These are phyloP conservation scores for Apus apus DNA, from an alignment of 2,113 vertebrate species.

Conservation along the genomic window DNA sequence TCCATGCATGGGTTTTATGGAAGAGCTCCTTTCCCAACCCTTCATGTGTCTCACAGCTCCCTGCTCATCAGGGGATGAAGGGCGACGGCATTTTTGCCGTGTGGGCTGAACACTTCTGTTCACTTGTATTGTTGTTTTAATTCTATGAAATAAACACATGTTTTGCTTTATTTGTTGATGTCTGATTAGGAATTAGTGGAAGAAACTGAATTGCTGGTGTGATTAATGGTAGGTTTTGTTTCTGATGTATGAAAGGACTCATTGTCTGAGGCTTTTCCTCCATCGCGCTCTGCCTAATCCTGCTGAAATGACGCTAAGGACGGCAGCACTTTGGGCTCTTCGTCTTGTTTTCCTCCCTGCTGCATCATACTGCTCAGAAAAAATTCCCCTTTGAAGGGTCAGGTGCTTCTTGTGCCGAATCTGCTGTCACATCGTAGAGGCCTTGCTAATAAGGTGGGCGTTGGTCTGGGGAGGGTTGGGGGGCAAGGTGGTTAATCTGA, in stretches of 20 bases:
- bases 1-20: not conserved
- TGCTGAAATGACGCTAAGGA: slow-evolving; percentile 20
- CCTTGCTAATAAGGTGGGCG: not conserved
- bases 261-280: slow-evolving; percentile 65
- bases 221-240: slow-evolving; percentile 55
- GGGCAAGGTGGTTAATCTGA: not conserved
- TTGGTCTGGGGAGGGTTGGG: not conserved
- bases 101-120: not conserved
- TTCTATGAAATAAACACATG: no score
- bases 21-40: not conserved
- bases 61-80: not conserved
- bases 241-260: slow-evolving; percentile 53
- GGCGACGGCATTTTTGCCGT: not conserved
- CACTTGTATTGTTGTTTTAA: no score
- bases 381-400: not conserved
- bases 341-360: not conserved
- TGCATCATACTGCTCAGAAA: not conserved
- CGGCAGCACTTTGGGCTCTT: slow-evolving; percentile 4
- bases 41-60: not conserved
- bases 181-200: slow-evolving; percentile 59
- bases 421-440: rapidly evolving
- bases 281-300: slow-evolving; percentile 39
- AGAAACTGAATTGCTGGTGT: slow-evolving; percentile 51
- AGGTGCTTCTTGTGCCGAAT: not conserved
- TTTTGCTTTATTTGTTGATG: slow-evolving; percentile 63